phyloP scores from a whole-genome alignment of 37 sponge, comb jelly and placozoan genomes.

The Dysidea cf. avara region DNA sequence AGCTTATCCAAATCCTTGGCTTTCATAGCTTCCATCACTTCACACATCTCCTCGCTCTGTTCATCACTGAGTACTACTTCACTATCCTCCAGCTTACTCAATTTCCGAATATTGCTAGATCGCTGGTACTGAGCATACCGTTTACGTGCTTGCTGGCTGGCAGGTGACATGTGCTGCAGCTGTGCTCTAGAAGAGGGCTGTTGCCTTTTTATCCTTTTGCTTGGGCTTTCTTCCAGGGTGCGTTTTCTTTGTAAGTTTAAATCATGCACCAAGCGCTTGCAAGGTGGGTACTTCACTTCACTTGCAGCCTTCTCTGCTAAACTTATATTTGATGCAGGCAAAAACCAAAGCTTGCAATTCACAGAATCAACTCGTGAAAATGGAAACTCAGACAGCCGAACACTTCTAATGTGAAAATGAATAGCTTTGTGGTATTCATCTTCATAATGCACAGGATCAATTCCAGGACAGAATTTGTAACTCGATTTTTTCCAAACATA shows the following conservation, averaged over 20 bases:
- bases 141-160: not conserved
- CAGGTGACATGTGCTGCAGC: not conserved
- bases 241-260: not conserved
- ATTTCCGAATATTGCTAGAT: too few species aligned
- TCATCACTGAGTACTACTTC: not conserved
- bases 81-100: not conserved
- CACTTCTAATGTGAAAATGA: not conserved
- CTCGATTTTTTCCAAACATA: not conserved
- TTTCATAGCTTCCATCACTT: not conserved
- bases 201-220: not conserved
- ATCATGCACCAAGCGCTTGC: not conserved
- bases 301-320: not conserved
- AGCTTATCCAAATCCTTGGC: not conserved
- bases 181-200: constrained; percentile 1
- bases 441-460: not conserved
- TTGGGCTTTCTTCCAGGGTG: not conserved
- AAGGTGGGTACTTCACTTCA: not conserved
- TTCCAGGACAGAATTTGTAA: constrained; percentile 9
- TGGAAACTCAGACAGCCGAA: not conserved
- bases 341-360: not conserved
- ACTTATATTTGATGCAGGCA: not conserved
- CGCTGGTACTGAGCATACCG: not conserved
- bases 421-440: not conserved
- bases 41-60: not conserved
- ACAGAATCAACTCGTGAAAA: constrained; percentile 1